Evolutionary conservation across 2,797 vertebrate species (phyloP).

Genomic region (Simalia tracyae): DNA sequence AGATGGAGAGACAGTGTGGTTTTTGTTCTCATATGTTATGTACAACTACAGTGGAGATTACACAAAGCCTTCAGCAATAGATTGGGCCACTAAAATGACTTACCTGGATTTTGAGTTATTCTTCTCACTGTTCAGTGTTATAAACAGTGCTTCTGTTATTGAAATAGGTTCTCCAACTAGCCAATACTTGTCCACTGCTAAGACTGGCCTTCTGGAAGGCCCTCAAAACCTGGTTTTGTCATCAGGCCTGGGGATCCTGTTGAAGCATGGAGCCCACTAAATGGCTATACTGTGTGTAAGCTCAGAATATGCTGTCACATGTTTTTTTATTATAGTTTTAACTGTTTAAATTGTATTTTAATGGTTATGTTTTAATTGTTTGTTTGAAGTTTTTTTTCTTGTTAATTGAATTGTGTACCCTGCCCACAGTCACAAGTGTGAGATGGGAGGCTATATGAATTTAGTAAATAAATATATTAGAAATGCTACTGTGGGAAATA

Average conservation of each 20-base stretch:
- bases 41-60: not conserved
- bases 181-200: not conserved
- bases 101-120: not conserved
- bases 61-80: not conserved
- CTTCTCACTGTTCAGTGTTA: not conserved
- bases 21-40: not conserved
- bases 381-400: not conserved
- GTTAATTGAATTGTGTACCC: not conserved
- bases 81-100: not conserved
- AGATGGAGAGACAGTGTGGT: not conserved
- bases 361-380: not conserved
- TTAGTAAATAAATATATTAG: too few species aligned
- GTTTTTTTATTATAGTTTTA: not conserved
- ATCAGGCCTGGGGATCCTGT: not conserved
- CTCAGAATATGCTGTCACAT: not conserved
- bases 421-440: not conserved
- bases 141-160: not conserved
- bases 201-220: not conserved
- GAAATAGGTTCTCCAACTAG: not conserved
- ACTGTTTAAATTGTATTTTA: not conserved
- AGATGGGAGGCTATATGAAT: too few species aligned
- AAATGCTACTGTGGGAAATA: too few species aligned
- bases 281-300: not conserved
- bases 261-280: not conserved
- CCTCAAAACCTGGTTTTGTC: not conserved